Base-by-base conservation (phyloP, 2,888 invertebrate species). In the Dryobota labecula region DNA sequence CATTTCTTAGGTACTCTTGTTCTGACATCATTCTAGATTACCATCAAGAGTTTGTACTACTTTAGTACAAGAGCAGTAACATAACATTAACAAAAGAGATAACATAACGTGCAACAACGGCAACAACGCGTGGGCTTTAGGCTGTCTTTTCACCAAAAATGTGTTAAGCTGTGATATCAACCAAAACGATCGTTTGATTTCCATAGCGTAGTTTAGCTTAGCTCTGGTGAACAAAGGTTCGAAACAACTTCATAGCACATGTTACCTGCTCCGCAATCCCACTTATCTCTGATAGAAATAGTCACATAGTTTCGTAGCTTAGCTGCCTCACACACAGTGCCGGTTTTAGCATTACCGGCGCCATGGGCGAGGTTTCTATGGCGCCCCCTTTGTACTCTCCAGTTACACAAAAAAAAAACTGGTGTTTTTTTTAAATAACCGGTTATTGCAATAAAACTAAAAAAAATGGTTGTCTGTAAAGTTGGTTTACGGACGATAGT, bases 31-130 rank as follows among this genome's bases (percentile, higher is more conserved):
- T 53, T 47, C 30, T 54, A 63, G 62, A 79, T 68, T 68, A 70
- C 53, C 62, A 45, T 70, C 45, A 71, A 56, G 41, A 62, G 27
- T 53, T 66, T 41, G 47, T 66, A 51, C 54, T 61, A 65, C 62
- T 70, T 73, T 51, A 70, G 56, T 58, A 43, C 51, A 69, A 75
- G 27, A 69, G 57, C 70, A 66, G 68, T 54, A 73, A 77, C 72
- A 71, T 74, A 72, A 82, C 73, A 78, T 71, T 76, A 84, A 79
- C 73, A 70, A 71, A 82, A 78, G 64, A 67, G 65, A 84, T 84
- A 83, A 74, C 75, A 73, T 78, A 45, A 78, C 70, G 64, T 75
- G 64, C 65, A 74, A 79, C 70, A 65, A 76, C 60, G 62, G 62
- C 53, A 74, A 61, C 68, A 70, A 64, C 58, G 70, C 60, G 64